Conservation (phyloP, 2,113 vertebrate genomes). For the Pomatostomus ruficeps region DNA sequence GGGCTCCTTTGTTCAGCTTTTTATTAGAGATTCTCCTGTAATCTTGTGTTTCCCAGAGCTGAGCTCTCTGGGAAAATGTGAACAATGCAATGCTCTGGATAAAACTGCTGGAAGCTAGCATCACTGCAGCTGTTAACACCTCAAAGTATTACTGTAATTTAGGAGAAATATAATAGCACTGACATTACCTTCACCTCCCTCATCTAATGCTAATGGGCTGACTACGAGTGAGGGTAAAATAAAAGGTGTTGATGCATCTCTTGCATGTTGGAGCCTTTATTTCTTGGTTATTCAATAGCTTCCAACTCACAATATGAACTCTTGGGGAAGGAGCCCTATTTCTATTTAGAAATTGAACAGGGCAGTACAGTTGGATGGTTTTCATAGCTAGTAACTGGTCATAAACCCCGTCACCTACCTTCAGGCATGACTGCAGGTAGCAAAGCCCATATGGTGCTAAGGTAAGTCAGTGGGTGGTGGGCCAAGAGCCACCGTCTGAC, state of each 20-base stretch:
- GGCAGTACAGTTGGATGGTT: neutral
- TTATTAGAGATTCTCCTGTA: neutral
- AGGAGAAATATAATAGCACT: neutral
- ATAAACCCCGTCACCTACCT: neutral
- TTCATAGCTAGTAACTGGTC: neutral
- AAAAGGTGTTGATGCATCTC: neutral
- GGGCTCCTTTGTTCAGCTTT: neutral
- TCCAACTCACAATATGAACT: neutral
- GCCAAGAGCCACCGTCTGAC: accelerated
- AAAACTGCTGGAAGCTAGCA: neutral
- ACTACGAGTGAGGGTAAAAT: neutral
- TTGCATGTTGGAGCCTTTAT: neutral
- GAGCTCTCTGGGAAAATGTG: neutral
- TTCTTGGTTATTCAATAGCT: neutral
- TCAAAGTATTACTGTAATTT: neutral
- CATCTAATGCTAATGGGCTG: neutral
- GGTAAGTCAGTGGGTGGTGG: accelerated
- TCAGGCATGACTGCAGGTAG: accelerated
- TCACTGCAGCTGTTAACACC: neutral
- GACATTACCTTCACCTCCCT: neutral
- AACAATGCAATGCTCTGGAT: neutral
- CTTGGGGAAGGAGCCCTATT: neutral
- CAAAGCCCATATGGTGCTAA: accelerated
- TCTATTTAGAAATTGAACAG: neutral
- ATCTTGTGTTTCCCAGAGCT: neutral